Evolutionary conservation across 2,797 vertebrate species (phyloP).

Genomic region (Sitta carolinensis): DNA sequence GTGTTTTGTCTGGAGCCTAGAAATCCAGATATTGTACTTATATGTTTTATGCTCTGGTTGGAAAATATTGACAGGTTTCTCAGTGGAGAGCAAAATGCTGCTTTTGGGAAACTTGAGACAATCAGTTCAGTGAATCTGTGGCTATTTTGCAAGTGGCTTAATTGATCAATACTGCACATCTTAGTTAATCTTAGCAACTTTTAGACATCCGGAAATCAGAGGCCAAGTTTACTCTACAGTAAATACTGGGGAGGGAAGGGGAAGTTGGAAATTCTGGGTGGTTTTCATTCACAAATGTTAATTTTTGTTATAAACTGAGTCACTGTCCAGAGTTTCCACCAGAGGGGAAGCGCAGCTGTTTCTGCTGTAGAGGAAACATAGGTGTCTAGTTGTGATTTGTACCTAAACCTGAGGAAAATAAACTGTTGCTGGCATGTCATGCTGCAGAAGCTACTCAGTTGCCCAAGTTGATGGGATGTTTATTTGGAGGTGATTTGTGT

Average conservation of each 20-base stretch:
- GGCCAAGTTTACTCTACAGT: neutral
- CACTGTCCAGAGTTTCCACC: neutral
- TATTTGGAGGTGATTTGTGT: neutral
- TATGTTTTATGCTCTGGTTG: neutral
- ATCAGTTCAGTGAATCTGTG: neutral
- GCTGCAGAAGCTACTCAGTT: neutral
- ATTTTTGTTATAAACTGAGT: neutral
- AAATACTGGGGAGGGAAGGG: neutral
- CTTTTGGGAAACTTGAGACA: neutral
- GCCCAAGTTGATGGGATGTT: neutral
- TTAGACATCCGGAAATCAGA: neutral
- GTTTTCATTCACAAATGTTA: neutral
- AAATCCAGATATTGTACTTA: neutral
- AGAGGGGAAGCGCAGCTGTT: neutral
- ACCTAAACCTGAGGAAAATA: neutral
- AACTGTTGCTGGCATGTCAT: neutral
- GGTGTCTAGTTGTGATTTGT: neutral
- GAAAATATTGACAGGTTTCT: neutral
- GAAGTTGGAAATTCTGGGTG: neutral
- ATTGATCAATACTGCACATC: neutral
- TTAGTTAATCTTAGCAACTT: neutral
- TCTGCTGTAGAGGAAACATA: neutral
- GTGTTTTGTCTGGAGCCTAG: neutral
- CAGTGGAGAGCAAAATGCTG: neutral
- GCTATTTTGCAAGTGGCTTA: neutral